Percentiles rank a stretch among this genome's conserved stretches.
phyloP scores from a whole-genome alignment of 2,888 invertebrate species.

The Tyria jacobaeae region DNA sequence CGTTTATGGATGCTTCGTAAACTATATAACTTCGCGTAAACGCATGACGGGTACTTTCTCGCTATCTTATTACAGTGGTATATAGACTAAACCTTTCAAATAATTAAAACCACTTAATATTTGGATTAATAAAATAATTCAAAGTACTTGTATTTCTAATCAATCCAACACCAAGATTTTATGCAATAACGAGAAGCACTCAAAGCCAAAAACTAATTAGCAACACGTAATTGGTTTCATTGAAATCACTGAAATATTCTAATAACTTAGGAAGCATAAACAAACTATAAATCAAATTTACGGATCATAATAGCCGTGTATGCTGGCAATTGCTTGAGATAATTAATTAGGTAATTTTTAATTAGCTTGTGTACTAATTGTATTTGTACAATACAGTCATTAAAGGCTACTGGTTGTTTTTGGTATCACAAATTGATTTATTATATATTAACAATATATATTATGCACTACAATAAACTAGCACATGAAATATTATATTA shows the following conservation, averaged over 20 bases:
- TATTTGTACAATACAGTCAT: no score
- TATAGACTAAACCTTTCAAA: neutral
- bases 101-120: neutral
- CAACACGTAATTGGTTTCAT: constrained; percentile 24
- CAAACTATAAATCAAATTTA: constrained; percentile 61
- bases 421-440: no score
- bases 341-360: constrained; percentile 53
- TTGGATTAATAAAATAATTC: neutral
- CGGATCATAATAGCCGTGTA: constrained; percentile 55
- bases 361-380: neutral
- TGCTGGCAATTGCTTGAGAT: constrained; percentile 46
- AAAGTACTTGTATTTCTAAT: neutral
- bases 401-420: no score
- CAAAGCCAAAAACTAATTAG: constrained; percentile 33
- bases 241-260: constrained; percentile 48
- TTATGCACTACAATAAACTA: no score
- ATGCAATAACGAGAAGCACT: constrained; percentile 2
- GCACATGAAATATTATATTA: no score
- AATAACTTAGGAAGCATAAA: constrained; percentile 53
- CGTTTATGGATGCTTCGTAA: no score
- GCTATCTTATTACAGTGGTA: neutral
- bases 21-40: no score
- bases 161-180: constrained; percentile 1
- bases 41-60: neutral
- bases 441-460: no score